Evolutionary conservation across 2,113 vertebrate genomes (phyloP).

Genomic region (Ailurus styani): DNA sequence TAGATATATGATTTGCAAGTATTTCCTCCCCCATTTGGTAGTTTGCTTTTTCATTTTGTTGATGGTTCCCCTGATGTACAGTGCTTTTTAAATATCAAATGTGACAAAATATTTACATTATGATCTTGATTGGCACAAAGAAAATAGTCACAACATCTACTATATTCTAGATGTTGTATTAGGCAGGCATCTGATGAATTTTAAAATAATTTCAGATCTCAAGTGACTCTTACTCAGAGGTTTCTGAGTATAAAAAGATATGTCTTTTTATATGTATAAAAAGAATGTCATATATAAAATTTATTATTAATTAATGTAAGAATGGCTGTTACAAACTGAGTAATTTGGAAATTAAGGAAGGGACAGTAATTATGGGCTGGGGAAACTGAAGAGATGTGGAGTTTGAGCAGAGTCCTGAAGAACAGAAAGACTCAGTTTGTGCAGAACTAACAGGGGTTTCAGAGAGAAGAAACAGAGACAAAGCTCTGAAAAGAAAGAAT

Average conservation of each 20-base stretch:
- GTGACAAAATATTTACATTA: background rate
- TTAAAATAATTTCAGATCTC: background rate
- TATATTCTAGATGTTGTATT: background rate
- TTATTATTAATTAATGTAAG: background rate
- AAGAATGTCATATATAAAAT: background rate
- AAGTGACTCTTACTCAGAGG: background rate
- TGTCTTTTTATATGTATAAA: too few relatives aligned
- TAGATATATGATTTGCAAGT: background rate
- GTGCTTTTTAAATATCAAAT: background rate
- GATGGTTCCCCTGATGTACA: background rate
- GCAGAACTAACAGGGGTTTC: background rate
- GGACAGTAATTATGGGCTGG: background rate
- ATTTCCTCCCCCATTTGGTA: background rate
- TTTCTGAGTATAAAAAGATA: too few relatives aligned
- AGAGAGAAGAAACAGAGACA: background rate
- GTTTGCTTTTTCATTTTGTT: background rate
- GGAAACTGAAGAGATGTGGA: background rate
- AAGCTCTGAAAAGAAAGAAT: background rate
- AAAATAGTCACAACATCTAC: background rate
- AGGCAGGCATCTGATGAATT: background rate
- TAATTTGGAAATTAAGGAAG: background rate
- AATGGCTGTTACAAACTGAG: background rate
- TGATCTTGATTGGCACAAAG: background rate
- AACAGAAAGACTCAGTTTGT: background rate
- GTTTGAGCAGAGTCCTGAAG: background rate